Conservation (phyloP, 1,140 invertebrate species). For the Drosophila arawakana region DNA sequence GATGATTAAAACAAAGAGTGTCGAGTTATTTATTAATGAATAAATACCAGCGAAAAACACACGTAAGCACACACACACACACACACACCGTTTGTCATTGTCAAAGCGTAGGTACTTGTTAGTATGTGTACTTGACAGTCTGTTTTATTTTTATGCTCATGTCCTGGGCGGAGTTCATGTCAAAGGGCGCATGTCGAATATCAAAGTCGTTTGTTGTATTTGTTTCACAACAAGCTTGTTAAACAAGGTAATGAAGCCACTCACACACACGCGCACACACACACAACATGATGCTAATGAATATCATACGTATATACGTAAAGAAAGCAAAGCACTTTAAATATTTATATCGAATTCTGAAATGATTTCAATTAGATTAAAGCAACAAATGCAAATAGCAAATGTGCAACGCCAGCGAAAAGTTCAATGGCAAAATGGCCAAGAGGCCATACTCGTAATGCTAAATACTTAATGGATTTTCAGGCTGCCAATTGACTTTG, state of each 20-base stretch:
- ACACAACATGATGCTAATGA: neutral
- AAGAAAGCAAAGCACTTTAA: neutral
- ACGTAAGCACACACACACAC: constrained; percentile 1
- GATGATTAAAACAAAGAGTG: constrained; percentile 72
- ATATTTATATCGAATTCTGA: constrained; percentile 1
- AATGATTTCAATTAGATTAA: neutral
- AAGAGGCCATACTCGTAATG: constrained; percentile 2
- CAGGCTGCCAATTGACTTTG: constrained; percentile 29
- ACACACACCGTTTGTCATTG: constrained; percentile 15
- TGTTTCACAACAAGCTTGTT: neutral
- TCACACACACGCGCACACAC: neutral
- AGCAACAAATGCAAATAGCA: neutral
- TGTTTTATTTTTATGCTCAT: constrained; percentile 8
- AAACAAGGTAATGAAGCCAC: constrained; percentile 11
- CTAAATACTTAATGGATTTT: constrained; percentile 8
- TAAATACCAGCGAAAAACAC: constrained; percentile 51
- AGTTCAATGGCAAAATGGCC: neutral
- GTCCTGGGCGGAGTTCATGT: constrained; percentile 16
- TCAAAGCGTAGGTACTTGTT: constrained; percentile 13
- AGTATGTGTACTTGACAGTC: neutral
- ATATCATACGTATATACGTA: neutral
- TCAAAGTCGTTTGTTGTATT: neutral
- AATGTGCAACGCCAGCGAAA: neutral
- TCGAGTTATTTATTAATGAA: constrained; percentile 78
- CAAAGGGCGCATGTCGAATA: constrained; percentile 18